Percentiles rank a stretch among this genome's conserved stretches.
Conservation (phyloP, 1,140 invertebrate genomes). For the Meloidogyne hapla region DNA sequence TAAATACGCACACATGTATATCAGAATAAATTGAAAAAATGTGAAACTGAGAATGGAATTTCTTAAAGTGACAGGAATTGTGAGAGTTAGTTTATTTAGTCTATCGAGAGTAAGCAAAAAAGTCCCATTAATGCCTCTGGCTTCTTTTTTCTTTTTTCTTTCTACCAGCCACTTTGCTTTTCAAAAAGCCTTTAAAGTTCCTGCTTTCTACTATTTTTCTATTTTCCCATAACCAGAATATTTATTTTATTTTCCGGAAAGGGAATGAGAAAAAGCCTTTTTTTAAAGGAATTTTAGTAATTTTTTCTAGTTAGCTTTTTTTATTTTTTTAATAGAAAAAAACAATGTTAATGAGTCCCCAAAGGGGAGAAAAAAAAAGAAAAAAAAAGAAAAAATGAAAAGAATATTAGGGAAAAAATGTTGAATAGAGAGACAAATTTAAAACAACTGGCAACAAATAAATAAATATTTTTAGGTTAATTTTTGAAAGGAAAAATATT, state of each 20-base stretch:
- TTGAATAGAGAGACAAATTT: not conserved
- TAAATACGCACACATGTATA: not conserved
- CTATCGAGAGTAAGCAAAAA: not conserved
- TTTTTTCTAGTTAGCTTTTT: not conserved
- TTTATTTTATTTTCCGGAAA: too few species aligned
- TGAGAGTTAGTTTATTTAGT: not conserved
- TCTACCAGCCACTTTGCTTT: too few species aligned
- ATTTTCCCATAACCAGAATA: too few species aligned
- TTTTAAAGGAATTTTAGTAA: not conserved
- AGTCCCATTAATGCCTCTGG: not conserved
- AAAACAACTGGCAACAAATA: constrained; percentile 1
- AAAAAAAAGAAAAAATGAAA: not conserved
- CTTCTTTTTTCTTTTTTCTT: not conserved
- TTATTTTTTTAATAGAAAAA: not conserved
- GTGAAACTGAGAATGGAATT: not conserved
- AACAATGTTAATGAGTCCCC: not conserved
- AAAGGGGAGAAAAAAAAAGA: not conserved
- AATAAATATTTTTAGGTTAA: not conserved
- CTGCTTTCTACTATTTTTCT: too few species aligned
- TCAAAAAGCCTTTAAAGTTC: too few species aligned
- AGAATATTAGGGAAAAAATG: not conserved
- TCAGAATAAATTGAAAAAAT: not conserved
- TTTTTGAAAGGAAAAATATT: too few species aligned
- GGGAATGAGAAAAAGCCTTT: not conserved
- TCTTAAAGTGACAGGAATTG: not conserved